A percentile compares a stretch with the other conserved stretches of the same genome.
Conservation (phyloP, 1,140 invertebrate genomes). For the Melanaphis sacchari region DNA sequence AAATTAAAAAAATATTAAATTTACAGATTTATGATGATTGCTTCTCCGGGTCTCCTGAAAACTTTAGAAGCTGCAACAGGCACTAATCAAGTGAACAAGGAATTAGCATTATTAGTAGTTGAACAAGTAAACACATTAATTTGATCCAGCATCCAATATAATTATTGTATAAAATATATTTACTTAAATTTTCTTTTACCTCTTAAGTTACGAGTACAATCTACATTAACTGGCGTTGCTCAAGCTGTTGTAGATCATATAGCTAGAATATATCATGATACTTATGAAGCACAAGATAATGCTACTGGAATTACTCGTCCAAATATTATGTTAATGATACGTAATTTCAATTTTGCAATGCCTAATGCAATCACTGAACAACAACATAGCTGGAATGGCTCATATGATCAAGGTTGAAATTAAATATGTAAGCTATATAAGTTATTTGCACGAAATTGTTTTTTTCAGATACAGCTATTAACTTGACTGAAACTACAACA, state of each 20-base stretch:
- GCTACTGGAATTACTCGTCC: constrained; percentile 68
- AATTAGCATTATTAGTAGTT: constrained; percentile 79
- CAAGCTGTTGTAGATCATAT: constrained; percentile 88
- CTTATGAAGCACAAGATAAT: constrained; percentile 70
- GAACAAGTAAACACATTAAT: constrained; percentile 69
- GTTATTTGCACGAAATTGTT: background rate
- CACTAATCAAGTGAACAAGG: constrained; percentile 80
- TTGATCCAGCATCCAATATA: background rate
- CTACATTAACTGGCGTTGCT: constrained; percentile 81
- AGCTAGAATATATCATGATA: constrained; percentile 82
- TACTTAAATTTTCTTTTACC: constrained; percentile 60
- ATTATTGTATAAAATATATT: constrained; percentile 34
- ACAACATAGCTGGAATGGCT: constrained; percentile 61
- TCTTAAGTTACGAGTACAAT: constrained; percentile 77
- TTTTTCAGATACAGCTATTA: constrained; percentile 54
- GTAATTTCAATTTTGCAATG: constrained; percentile 85
- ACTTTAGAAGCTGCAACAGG: constrained; percentile 82
- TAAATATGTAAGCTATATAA: background rate
- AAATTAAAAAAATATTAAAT: background rate
- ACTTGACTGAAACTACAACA: constrained; percentile 58
- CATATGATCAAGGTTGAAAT: constrained; percentile 26
- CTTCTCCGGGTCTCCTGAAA: constrained; percentile 86
- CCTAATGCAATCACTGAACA: constrained; percentile 71
- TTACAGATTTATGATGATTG: constrained; percentile 77
- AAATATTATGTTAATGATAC: constrained; percentile 83